Base-by-base conservation (phyloP, 2,888 invertebrate genomes). In the Thereva unica region DNA sequence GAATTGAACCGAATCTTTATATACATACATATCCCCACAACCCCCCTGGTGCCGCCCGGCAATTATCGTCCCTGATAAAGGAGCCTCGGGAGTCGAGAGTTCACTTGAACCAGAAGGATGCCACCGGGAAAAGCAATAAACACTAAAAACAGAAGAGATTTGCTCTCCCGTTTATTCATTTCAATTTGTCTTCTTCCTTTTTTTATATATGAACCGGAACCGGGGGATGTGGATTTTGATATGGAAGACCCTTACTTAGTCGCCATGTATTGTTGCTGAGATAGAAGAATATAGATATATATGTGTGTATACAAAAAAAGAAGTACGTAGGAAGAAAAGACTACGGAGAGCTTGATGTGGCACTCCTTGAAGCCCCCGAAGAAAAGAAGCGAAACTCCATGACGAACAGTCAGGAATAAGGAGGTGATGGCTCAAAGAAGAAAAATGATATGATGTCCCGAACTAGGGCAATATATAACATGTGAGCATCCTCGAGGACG, bases 161-260 rank as follows among this genome's bases (percentile, higher is more conserved):
- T 50, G 37, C 12, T 10, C 6, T 12, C 53, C 5, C 4, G 37
- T 8, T 53, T 53, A 53, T 53, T 53, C 53, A 53, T 53, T 53
- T 53, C 53, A 53, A 53, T 53, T 53, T 53, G 53, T 53, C 35
- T n/a, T 8, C 44, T 44, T 44, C 10, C 38, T 53, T 37, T 53
- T 5, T n/a, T n/a, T n/a, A 6, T 8, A 12, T 7, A n/a, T 53
- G 6, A 34, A 9, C 37, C 9, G 8, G 23, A 23, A 7, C 8
- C n/a, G 53, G 5, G 10, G 35, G 53, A 34, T 38, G 35, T 38
- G 10, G 37, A 53, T 53, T 10, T 38, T 35, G 38, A 37, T n/a
- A 38, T 38, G 37, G 53, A 53, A 37, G 38, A 53, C 37, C 23
- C 23, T 23, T 23, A 23, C 23, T 23, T 23, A 2, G 23, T 23